phyloP scores from a whole-genome alignment of 2,113 vertebrate genomes.

The Prunella himalayana region DNA sequence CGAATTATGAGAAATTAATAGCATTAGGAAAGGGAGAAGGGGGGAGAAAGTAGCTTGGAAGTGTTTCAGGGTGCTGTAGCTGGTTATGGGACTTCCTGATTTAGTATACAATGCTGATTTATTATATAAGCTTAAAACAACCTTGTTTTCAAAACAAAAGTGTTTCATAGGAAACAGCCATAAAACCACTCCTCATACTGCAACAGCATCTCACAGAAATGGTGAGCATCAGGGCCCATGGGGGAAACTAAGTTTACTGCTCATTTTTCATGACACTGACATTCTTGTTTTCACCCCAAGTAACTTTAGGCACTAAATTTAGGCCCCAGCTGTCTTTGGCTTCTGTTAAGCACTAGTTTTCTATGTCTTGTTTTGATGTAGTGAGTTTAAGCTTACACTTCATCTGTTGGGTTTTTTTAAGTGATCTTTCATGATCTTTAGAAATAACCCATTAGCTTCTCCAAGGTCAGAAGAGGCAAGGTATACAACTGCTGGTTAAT shows the following conservation, averaged over 20 bases:
- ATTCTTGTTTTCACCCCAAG: neutral
- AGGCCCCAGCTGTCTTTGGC: neutral
- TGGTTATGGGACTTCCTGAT: neutral
- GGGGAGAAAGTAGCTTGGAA: neutral
- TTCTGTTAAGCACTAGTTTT: constrained; percentile 23
- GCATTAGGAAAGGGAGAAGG: neutral
- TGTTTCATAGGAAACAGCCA: neutral
- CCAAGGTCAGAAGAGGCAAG: neutral
- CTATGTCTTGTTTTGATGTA: neutral
- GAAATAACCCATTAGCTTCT: neutral
- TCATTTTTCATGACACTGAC: constrained; percentile 4
- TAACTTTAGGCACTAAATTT: neutral
- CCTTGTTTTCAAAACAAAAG: constrained; percentile 19
- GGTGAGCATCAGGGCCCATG: neutral
- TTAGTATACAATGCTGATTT: neutral
- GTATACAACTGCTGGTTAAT: neutral
- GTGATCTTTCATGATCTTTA: neutral
- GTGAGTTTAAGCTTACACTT: neutral
- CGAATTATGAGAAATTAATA: neutral
- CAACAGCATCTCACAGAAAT: neutral
- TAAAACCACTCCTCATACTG: neutral
- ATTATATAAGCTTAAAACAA: neutral
- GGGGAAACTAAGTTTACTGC: neutral
- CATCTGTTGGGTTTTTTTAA: neutral
- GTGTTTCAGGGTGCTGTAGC: neutral